Conservation (phyloP, 2,113 vertebrate species). For the Oncorhynchus gorbuscha region DNA sequence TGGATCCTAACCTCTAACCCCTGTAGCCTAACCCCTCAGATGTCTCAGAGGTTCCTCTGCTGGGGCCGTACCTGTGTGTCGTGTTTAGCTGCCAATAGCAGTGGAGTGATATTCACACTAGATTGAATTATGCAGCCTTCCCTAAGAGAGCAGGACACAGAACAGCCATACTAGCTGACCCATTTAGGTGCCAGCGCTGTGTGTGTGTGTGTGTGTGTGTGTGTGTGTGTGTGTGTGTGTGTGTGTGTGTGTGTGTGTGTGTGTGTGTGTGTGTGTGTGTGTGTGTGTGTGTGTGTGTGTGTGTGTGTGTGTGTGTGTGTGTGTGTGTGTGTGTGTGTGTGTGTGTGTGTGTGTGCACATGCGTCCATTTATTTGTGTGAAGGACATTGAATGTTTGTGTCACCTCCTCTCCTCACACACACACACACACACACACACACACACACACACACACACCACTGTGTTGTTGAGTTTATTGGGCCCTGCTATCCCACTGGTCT, state of each 20-base stretch:
- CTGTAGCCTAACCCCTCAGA: background rate
- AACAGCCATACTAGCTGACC: constrained; percentile 48
- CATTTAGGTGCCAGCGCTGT: constrained; percentile 40
- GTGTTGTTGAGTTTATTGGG: background rate
- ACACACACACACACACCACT: background rate
- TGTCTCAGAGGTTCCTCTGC: background rate
- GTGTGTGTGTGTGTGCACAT: constrained; percentile 1
- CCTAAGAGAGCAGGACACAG: constrained; percentile 38
- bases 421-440: background rate
- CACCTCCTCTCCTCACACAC: background rate
- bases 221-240: background rate
- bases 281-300: constrained; percentile 19
- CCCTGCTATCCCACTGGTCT: background rate
- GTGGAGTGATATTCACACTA: constrained; percentile 44
- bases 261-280: too few species aligned
- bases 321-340: background rate
- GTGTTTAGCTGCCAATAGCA: constrained; percentile 42
- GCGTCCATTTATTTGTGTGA: constrained; percentile 16
- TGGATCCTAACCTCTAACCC: constrained; percentile 11
- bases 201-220: constrained; percentile 9
- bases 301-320: constrained; percentile 6
- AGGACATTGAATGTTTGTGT: constrained; percentile 4
- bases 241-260: too few species aligned
- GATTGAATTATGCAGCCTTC: constrained; percentile 57
- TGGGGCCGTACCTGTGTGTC: background rate